phyloP scores from a whole-genome alignment of 1,140 invertebrate genomes.

The Pantala flavescens region DNA sequence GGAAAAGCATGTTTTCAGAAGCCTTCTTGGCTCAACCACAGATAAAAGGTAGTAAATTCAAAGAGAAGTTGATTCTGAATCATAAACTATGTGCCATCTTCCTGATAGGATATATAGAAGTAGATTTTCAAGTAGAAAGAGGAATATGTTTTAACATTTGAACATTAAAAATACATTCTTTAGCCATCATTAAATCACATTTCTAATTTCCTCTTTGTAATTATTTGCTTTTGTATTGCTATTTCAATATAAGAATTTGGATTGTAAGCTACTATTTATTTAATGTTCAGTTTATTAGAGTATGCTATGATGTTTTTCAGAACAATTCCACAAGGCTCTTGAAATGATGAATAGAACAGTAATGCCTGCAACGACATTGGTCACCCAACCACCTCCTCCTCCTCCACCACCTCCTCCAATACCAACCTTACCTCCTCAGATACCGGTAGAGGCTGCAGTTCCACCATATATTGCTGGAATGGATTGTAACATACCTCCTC shows the following conservation, averaged over 20 bases:
- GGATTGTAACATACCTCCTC: background rate
- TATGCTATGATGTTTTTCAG: conserved; percentile 29
- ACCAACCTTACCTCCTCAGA: conserved; percentile 29
- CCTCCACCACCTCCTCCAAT: conserved; percentile 44
- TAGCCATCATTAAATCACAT: too few relatives aligned
- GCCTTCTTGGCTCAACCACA: conserved; percentile 52
- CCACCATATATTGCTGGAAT: background rate
- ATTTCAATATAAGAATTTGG: too few relatives aligned
- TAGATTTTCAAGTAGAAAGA: too few relatives aligned
- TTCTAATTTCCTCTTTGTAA: too few relatives aligned
- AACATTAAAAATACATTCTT: too few relatives aligned
- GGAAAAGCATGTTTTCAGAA: conserved; percentile 69
- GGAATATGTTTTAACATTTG: too few relatives aligned
- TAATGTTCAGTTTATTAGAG: too few relatives aligned
- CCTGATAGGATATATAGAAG: too few relatives aligned
- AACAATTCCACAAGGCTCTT: conserved; percentile 76
- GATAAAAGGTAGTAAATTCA: conserved; percentile 51
- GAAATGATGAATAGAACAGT: conserved; percentile 85
- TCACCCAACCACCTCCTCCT: conserved; percentile 29
- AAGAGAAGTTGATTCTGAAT: too few relatives aligned
- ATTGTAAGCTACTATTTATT: too few relatives aligned
- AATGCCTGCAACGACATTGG: conserved; percentile 28
- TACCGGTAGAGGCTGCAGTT: conserved; percentile 15
- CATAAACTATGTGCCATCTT: too few relatives aligned
- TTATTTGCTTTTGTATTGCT: too few relatives aligned